These are phyloP conservation scores for Drosophila pectinifera DNA, from an alignment of 1,140 invertebrate species.

Conservation along the genomic window DNA sequence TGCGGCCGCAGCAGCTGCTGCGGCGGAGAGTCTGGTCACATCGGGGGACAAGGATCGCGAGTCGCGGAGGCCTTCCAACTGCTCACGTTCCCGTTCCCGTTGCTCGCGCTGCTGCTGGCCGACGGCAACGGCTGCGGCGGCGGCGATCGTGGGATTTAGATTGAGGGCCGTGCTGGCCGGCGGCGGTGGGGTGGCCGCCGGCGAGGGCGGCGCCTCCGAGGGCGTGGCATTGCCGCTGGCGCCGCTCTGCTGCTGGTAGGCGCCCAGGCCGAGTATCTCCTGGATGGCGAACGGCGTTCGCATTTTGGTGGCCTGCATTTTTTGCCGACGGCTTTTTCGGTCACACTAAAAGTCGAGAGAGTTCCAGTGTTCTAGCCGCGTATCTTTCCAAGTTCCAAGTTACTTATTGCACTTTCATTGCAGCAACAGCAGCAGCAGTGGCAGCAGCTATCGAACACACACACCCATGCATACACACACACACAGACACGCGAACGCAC, in stretches of 20 bases:
- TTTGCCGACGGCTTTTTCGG: conserved; percentile 62
- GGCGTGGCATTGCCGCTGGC: conserved; percentile 65
- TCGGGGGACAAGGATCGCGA: conserved; percentile 80
- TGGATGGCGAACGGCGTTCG: conserved; percentile 96
- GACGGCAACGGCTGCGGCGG: conserved; percentile 46
- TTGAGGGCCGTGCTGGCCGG: conserved; percentile 52
- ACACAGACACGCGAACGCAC: conserved; percentile 11
- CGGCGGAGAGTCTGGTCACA: conserved; percentile 73
- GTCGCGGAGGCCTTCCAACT: conserved; percentile 43
- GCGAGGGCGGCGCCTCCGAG: conserved; percentile 65
- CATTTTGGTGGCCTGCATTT: conserved; percentile 85
- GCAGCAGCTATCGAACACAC: background rate
- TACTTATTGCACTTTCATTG: conserved; percentile 20
- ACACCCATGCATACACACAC: background rate
- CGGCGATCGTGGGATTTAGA: conserved; percentile 11
- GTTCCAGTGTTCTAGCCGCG: conserved; percentile 5
- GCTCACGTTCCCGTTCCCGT: conserved; percentile 26
- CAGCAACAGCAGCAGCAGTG: background rate
- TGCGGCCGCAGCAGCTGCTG: conserved; percentile 76
- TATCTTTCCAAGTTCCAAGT: conserved; percentile 6
- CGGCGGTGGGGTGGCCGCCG: conserved; percentile 69
- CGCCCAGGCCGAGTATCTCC: conserved; percentile 92
- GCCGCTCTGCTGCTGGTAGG: conserved; percentile 66
- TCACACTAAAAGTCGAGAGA: background rate
- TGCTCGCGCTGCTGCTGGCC: conserved; percentile 46